These are phyloP conservation scores for Dusona sp. DNA, from an alignment of 2,888 invertebrate species.

Conservation along the genomic window DNA sequence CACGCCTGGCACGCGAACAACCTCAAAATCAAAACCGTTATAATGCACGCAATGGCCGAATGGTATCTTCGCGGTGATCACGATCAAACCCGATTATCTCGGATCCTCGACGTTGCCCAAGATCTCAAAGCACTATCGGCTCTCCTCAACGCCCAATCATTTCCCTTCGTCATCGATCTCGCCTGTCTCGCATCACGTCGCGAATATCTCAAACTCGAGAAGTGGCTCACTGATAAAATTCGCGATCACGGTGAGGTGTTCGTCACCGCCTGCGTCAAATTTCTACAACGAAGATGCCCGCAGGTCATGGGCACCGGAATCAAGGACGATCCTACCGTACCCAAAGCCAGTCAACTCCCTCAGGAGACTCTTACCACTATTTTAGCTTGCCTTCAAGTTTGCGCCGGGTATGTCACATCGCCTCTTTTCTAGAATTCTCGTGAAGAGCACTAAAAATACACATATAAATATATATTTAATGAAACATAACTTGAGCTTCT, in stretches of 20 bases:
- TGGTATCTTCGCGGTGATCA: slow-evolving; percentile 97
- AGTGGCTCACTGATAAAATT: slow-evolving; percentile 99
- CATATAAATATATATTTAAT: background rate
- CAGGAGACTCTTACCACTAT: slow-evolving; percentile 96
- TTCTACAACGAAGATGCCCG: slow-evolving; percentile 95
- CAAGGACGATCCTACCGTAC: slow-evolving; percentile 92
- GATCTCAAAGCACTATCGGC: slow-evolving; percentile 96
- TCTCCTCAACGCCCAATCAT: slow-evolving; percentile 95
- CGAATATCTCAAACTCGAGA: slow-evolving; percentile 98
- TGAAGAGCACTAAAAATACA: background rate
- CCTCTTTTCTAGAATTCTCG: background rate
- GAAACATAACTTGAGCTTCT: background rate
- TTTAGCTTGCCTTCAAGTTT: slow-evolving; percentile 93
- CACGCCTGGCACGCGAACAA: slow-evolving; percentile 97
- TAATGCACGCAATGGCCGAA: slow-evolving; percentile 99
- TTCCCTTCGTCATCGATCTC: slow-evolving; percentile 98
- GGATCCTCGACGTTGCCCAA: slow-evolving; percentile 98
- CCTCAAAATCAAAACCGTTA: slow-evolving; percentile 90
- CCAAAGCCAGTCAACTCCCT: slow-evolving; percentile 94
- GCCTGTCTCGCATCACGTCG: slow-evolving; percentile 98
- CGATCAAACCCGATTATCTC: slow-evolving; percentile 96
- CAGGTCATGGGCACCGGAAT: slow-evolving; percentile 91
- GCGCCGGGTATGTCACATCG: slow-evolving; percentile 84
- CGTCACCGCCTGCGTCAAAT: slow-evolving; percentile 94
- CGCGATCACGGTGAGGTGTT: slow-evolving; percentile 97